A percentile compares a stretch with the other conserved stretches of the same genome.
Evolutionary conservation across 2,888 invertebrate genomes (phyloP).

Genomic region (Hedya salicella): DNA sequence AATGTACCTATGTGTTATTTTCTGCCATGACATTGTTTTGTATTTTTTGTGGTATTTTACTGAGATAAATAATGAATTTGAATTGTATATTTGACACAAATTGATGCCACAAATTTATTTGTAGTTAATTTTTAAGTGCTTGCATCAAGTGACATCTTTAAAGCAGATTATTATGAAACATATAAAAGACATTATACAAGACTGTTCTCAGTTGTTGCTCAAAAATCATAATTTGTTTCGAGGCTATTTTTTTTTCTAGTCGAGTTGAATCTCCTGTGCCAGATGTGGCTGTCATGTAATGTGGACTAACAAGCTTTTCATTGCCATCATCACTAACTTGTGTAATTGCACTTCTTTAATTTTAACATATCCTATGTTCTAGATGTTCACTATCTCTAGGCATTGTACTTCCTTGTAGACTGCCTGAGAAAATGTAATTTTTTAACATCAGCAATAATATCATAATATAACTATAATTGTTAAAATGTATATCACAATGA

Average conservation of each 20-base stretch:
- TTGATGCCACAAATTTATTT: conserved; percentile 48
- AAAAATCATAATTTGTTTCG: conserved; percentile 51
- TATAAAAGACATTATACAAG: conserved; percentile 71
- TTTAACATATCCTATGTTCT: conserved; percentile 30
- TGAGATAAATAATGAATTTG: conserved; percentile 19
- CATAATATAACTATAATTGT: conserved; percentile 6
- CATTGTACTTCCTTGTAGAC: conserved; percentile 28
- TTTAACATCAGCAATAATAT: conserved; percentile 34
- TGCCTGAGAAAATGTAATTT: conserved; percentile 21
- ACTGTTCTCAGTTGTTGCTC: conserved; percentile 61
- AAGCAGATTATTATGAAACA: conserved; percentile 9
- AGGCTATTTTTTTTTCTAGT: conserved; percentile 68
- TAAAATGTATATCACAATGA: conserved; percentile 39
- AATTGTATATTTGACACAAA: conserved; percentile 40
- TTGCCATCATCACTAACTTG: conserved; percentile 66
- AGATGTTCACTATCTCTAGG: conserved; percentile 10
- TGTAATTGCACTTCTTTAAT: conserved; percentile 49
- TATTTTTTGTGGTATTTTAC: conserved; percentile 42
- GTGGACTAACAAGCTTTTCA: conserved; percentile 42
- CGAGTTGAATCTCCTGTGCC: conserved; percentile 62
- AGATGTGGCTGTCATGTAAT: conserved; percentile 45
- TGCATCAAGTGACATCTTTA: conserved; percentile 33
- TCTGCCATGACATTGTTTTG: conserved; percentile 52
- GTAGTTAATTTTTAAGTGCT: conserved; percentile 28
- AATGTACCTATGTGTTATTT: conserved; percentile 49